These are phyloP conservation scores for Sula dactylatra DNA, from an alignment of 2,113 vertebrate genomes.

Conservation along the genomic window DNA sequence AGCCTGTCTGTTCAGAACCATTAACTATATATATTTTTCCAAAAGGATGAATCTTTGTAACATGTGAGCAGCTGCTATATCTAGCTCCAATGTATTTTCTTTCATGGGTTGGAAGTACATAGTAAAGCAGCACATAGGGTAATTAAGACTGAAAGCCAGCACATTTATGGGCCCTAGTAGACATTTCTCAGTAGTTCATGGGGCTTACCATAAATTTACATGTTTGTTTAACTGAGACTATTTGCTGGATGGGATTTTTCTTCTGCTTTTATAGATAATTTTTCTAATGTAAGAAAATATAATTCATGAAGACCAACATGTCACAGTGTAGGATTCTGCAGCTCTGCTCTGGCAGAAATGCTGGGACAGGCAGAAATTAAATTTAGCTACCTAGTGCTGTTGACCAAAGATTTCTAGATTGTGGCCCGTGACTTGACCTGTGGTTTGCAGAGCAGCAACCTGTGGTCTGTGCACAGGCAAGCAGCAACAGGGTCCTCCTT, in stretches of 20 bases:
- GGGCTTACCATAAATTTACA: background rate
- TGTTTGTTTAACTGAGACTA: background rate
- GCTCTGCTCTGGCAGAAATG: background rate
- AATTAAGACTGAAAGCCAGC: slow-evolving; percentile 39
- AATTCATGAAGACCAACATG: background rate
- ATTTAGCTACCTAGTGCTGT: background rate
- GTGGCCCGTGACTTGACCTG: background rate
- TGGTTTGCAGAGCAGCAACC: background rate
- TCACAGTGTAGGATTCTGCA: background rate
- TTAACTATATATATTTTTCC: background rate
- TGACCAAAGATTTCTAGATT: background rate
- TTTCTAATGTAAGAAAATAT: background rate
- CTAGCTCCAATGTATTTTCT: background rate
- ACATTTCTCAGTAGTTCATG: background rate
- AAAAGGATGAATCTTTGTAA: background rate
- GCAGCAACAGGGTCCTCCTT: background rate
- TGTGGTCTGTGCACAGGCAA: background rate
- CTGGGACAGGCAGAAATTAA: background rate
- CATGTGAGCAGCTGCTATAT: background rate
- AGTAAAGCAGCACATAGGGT: background rate
- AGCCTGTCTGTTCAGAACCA: background rate
- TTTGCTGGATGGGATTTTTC: background rate
- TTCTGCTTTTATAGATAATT: background rate
- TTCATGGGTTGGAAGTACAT: background rate
- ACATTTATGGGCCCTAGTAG: slow-evolving; percentile 16